Conservation (phyloP, 2,797 vertebrate species). For the Alauda arvensis region DNA sequence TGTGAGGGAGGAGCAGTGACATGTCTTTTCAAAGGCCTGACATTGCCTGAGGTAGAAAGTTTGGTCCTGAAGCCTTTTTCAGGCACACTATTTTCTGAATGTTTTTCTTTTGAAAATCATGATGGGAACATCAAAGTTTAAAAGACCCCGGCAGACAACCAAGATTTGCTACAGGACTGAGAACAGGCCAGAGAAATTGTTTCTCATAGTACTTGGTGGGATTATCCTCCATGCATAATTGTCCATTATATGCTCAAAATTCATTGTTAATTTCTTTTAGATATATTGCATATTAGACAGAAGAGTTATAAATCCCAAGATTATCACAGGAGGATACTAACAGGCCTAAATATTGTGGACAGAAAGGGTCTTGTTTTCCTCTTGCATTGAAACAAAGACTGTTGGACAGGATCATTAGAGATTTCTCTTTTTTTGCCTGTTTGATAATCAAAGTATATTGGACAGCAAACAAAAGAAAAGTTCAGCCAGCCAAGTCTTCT, state of each 20-base stretch:
- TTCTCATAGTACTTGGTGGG: not conserved
- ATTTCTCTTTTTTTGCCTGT: not conserved
- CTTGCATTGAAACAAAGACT: constrained; percentile 23
- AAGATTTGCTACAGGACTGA: not conserved
- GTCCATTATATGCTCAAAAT: constrained; percentile 44
- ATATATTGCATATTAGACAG: constrained; percentile 16
- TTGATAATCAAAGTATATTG: constrained; percentile 21
- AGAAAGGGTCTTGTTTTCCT: constrained; percentile 47
- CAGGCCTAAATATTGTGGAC: constrained; percentile 19
- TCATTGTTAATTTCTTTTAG: constrained; percentile 38
- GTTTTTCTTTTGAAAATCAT: not conserved
- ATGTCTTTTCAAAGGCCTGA: not conserved
- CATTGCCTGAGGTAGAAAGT: not conserved
- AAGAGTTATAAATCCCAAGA: constrained; percentile 28
- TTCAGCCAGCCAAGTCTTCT: not conserved
- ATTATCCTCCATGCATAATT: constrained; percentile 54
- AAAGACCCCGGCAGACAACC: not conserved
- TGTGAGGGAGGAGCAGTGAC: not conserved
- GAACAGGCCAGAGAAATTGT: not conserved
- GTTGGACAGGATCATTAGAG: constrained; percentile 5
- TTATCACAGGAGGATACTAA: constrained; percentile 25
- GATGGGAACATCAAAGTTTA: not conserved
- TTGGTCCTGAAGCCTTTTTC: not conserved
- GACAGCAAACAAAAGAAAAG: constrained; percentile 17
- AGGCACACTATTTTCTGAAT: not conserved